Evolutionary conservation across 2,113 vertebrate species (phyloP).

Genomic region (Raphicerus campestris): DNA sequence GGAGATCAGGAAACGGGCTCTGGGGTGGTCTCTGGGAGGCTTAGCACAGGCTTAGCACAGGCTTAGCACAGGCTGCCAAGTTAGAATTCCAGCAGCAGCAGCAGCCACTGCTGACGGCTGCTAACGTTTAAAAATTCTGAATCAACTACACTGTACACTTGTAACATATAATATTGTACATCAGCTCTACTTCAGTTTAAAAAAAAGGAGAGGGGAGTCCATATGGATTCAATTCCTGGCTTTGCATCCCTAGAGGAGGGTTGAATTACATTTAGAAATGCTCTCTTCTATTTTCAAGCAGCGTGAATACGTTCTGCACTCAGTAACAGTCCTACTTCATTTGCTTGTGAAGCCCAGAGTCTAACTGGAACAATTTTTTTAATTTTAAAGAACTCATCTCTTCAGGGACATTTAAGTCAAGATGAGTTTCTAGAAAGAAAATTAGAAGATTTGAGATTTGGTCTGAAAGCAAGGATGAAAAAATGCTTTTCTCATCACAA

Average conservation of each 20-base stretch:
- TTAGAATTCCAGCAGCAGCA: neutral
- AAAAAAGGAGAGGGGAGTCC: neutral
- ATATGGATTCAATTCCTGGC: neutral
- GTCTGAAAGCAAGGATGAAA: neutral
- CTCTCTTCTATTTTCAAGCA: neutral
- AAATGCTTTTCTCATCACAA: neutral
- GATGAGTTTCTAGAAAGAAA: neutral
- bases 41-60: neutral
- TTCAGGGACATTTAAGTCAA: neutral
- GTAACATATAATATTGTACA: neutral
- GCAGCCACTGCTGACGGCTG: neutral
- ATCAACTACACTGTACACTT: neutral
- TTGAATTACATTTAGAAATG: neutral
- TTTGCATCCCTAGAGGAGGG: neutral
- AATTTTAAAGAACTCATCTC: neutral
- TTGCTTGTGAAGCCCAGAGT: neutral
- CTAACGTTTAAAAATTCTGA: neutral
- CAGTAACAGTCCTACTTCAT: neutral
- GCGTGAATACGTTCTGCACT: neutral
- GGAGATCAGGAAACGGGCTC: neutral
- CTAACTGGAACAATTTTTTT: neutral
- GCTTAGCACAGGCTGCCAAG: neutral
- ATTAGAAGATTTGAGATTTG: neutral
- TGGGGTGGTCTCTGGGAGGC: neutral
- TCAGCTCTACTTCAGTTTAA: neutral